Evolutionary conservation across 2,797 vertebrate genomes (phyloP).

Genomic region (Coendou prehensilis): DNA sequence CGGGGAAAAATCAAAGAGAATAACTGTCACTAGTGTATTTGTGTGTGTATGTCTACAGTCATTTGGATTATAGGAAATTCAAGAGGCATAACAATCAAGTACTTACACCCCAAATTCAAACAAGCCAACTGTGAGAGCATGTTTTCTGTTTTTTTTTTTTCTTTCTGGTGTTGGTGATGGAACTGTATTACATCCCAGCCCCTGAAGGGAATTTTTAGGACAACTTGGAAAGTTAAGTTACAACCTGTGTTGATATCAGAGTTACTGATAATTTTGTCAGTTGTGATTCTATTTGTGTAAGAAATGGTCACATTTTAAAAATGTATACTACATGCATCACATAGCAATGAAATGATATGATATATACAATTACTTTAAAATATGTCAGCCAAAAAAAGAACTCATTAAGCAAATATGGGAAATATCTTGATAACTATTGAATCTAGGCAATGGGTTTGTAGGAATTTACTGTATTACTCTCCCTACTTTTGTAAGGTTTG

Average conservation of each 20-base stretch:
- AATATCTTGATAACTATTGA: neutral
- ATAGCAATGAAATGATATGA: neutral
- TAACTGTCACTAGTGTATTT: too few relatives aligned
- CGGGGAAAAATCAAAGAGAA: neutral
- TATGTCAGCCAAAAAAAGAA: neutral
- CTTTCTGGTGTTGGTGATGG: neutral
- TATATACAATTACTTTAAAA: conserved; percentile 18
- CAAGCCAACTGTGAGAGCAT: neutral
- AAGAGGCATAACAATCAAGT: neutral
- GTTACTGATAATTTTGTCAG: neutral
- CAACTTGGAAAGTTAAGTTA: neutral
- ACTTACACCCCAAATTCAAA: neutral
- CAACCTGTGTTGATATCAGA: neutral
- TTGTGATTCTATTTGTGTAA: neutral
- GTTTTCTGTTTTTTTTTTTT: neutral
- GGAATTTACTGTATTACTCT: neutral
- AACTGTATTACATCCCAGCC: neutral
- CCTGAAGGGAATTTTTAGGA: neutral
- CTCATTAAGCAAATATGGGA: neutral
- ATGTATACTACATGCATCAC: neutral
- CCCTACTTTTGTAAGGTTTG: neutral
- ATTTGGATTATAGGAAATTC: conserved; percentile 9
- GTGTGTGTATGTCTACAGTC: neutral
- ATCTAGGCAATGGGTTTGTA: neutral
- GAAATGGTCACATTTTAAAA: neutral